Base-by-base conservation (phyloP, 2,888 invertebrate genomes). In the Cryptophagus acutangulus region DNA sequence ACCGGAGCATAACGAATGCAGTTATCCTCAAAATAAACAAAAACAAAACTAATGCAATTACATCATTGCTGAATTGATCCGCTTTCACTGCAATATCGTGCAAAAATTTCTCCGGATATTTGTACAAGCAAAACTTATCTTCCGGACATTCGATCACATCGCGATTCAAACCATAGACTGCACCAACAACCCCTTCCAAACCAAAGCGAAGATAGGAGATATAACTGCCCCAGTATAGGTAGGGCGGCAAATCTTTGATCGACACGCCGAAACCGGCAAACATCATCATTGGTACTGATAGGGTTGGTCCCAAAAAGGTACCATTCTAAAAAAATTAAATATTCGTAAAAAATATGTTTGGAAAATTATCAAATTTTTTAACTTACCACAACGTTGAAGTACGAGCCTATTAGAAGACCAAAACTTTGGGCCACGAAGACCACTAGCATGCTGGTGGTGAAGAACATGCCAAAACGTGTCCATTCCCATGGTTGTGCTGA, bases 191-290 rank as follows among this genome's bases (percentile, higher is more conserved):
- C 34, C 93, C 94, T 67, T 95, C 94, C 34, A 95, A 77, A 1
- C 90, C 90, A 63, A 93, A 96, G 36, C 93, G 77, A 37, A 94
- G 73, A 65, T 92, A 95, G 4, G 94, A 94, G 45, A 92, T 74
- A 65, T 93, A 88, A 25, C 89, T 89, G 0, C 95, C 86, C 94
- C 94, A 95, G 61, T 84, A 79, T 2, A 96, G 72, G 66, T 92
- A 92, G 1, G 66, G 58, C 0, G 95, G 95, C 41, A 95, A 76
- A 63, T 94, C 93, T 0, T 83, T 76, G 18, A 95, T 73, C 1
- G 87, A 86, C 4, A 95, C 93, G 12, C 95, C 94, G 68, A 95
- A 95, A 0, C 95, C 95, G 38, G 93, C 91, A 66, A 95, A 95
- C 84, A 95, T 87, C 84, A 96, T 89, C 77, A 95, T 84, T 0